phyloP scores from a whole-genome alignment of 92 coral and sea anemone genomes.

The Zoanthus sociatus region DNA sequence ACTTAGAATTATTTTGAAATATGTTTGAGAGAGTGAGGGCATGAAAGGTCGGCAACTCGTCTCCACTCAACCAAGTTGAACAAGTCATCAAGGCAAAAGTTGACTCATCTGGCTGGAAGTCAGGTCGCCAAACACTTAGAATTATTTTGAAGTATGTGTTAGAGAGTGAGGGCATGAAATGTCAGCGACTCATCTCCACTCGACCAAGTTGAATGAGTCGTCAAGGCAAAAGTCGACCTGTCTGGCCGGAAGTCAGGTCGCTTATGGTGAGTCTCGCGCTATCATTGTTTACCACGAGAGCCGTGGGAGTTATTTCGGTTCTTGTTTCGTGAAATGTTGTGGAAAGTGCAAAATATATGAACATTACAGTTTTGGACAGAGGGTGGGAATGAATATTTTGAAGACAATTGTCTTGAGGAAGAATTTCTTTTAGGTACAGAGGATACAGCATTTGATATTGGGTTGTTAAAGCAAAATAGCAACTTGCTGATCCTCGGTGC shows the following conservation, averaged over 20 bases:
- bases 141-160: too few species aligned
- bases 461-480: constrained; percentile 20
- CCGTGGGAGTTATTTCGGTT: constrained; percentile 36
- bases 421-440: constrained; percentile 34
- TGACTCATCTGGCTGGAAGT: too few species aligned
- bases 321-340: constrained; percentile 6
- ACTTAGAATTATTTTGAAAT: too few species aligned
- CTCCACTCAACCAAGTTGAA: too few species aligned
- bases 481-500: neutral
- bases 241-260: constrained; percentile 1
- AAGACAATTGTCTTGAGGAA: neutral
- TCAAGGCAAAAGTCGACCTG: neutral
- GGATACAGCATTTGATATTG: constrained; percentile 45
- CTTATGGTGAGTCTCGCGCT: neutral
- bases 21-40: too few species aligned
- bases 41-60: too few species aligned
- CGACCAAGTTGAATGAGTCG: too few species aligned
- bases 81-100: too few species aligned
- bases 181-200: too few species aligned
- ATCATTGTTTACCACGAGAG: constrained; percentile 43
- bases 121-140: too few species aligned
- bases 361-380: constrained; percentile 37
- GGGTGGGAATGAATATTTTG: constrained; percentile 26
- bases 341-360: constrained; percentile 28
- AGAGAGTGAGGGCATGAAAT: too few species aligned